Conservation (phyloP, 2,113 vertebrate species). For the Dolichotis patagonum region DNA sequence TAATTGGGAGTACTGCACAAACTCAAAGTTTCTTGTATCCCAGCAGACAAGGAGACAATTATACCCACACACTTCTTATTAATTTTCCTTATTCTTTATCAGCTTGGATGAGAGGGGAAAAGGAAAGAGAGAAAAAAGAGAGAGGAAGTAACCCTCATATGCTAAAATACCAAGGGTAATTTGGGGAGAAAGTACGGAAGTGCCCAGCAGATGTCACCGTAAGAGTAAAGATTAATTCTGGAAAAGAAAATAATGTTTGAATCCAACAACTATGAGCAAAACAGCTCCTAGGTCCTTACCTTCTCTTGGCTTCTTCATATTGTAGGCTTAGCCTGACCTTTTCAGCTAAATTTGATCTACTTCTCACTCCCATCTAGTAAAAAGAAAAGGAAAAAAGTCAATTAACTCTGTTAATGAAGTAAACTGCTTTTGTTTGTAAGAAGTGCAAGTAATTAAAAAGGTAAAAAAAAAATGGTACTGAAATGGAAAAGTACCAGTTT, state of each 20-base stretch:
- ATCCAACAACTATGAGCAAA: rapidly evolving
- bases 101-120: background rate
- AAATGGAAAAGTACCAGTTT: slow-evolving; percentile 12
- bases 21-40: background rate
- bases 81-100: background rate
- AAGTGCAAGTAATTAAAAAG: slow-evolving; percentile 49
- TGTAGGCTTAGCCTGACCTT: slow-evolving; percentile 91
- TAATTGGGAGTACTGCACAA: background rate
- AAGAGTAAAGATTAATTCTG: background rate
- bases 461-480: background rate
- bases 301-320: slow-evolving; percentile 92
- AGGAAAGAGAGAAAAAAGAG: background rate
- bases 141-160: background rate
- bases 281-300: slow-evolving; percentile 79
- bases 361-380: slow-evolving; percentile 86
- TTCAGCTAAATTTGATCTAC: slow-evolving; percentile 89
- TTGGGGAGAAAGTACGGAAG: rapidly evolving
- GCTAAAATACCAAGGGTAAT: background rate
- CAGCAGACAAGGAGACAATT: background rate
- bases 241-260: background rate
- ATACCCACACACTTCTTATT: background rate
- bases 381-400: slow-evolving; percentile 60
- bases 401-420: slow-evolving; percentile 62
- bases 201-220: slow-evolving; percentile 80
- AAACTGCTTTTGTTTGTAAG: slow-evolving; percentile 73